Conservation (phyloP, 2,797 vertebrate species). For the Hypotaenidia philippensis region DNA sequence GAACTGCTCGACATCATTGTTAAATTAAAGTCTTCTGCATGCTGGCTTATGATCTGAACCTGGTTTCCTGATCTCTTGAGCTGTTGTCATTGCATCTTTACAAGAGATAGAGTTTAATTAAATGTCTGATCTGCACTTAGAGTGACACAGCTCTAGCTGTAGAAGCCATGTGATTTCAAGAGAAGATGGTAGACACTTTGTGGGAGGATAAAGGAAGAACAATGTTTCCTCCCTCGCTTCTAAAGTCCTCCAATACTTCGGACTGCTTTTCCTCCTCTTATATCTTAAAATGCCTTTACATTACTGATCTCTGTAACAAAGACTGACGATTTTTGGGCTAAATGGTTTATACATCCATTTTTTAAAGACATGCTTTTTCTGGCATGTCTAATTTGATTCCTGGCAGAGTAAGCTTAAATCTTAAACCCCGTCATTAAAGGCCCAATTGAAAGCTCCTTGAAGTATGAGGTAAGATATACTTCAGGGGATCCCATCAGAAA, state of each 20-base stretch:
- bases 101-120: conserved; percentile 33
- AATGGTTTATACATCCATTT: not conserved
- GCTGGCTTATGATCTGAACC: not conserved
- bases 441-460: not conserved
- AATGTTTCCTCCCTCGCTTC: not conserved
- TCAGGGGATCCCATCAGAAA: not conserved
- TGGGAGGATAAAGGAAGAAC: not conserved
- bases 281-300: not conserved
- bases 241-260: not conserved
- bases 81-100: not conserved
- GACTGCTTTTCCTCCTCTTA: not conserved
- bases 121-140: not conserved
- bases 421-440: not conserved
- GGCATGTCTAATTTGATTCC: not conserved
- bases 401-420: not conserved
- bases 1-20: not conserved
- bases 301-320: not conserved
- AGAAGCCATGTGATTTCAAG: not conserved
- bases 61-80: not conserved
- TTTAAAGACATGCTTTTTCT: not conserved
- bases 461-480: not conserved
- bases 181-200: not conserved
- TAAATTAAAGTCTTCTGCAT: not conserved
- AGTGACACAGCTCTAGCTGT: not conserved
- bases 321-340: not conserved